phyloP scores from a whole-genome alignment of 2,797 vertebrate genomes.

The Aplochiton taeniatus region DNA sequence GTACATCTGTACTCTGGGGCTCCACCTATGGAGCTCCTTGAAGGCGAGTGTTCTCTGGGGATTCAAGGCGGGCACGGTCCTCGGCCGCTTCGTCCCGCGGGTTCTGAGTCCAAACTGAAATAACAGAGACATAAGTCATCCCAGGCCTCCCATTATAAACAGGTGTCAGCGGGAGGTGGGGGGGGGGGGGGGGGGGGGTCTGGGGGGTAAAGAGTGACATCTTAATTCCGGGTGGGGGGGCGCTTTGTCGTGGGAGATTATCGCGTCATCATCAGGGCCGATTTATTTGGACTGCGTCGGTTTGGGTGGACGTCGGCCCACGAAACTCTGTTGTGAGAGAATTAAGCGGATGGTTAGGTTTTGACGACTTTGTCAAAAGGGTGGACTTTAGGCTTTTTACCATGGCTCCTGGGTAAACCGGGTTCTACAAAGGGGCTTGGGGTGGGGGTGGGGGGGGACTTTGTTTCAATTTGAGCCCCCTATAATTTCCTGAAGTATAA shows the following conservation, averaged over 20 bases:
- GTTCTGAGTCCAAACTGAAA: constrained; percentile 50
- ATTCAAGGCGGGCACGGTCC: no score
- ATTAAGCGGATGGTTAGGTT: constrained; percentile 49
- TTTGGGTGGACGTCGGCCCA: constrained; percentile 54
- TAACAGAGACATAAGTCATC: constrained; percentile 71
- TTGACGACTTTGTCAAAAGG: constrained; percentile 46
- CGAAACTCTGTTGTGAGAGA: no score
- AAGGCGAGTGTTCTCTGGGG: no score
- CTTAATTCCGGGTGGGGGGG: constrained; percentile 70
- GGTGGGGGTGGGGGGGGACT: no score
- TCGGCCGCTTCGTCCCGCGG: no score
- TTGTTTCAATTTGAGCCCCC: no score
- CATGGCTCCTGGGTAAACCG: constrained; percentile 24
- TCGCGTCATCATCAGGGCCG: constrained; percentile 69
- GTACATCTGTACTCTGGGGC: neutral
- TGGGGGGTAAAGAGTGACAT: constrained; percentile 77
- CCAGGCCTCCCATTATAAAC: constrained; percentile 77
- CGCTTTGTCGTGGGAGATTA: constrained; percentile 76
- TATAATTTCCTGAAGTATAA: no score
- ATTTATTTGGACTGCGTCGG: constrained; percentile 75
- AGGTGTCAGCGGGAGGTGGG: constrained; percentile 72
- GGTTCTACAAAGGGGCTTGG: no score
- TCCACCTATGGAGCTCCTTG: no score
- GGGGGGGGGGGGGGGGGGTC: no score
- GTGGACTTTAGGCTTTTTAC: constrained; percentile 4